Evolutionary conservation across 1,140 invertebrate genomes (phyloP).

Genomic region (Coptotermes formosanus): DNA sequence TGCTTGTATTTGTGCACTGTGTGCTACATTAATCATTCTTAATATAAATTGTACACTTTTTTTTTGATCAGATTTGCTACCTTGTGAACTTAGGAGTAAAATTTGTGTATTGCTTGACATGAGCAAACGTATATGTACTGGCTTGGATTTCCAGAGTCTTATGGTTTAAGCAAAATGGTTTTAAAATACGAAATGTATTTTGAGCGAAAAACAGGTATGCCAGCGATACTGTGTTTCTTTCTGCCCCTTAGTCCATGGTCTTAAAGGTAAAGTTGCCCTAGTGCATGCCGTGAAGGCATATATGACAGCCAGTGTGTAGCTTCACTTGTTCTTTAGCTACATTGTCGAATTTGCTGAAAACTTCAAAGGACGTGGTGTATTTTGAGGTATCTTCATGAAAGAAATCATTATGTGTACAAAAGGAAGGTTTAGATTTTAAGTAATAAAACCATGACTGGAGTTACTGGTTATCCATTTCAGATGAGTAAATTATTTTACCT

Average conservation of each 20-base stretch:
- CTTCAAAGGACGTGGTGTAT: neutral
- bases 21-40: neutral
- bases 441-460: neutral
- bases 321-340: neutral
- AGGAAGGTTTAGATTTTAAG: constrained; percentile 1
- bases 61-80: neutral
- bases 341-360: neutral
- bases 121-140: neutral
- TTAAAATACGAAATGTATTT: neutral
- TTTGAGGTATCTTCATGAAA: neutral
- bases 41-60: constrained; percentile 13
- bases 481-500: constrained; percentile 11
- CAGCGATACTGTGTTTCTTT: neutral
- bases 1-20: neutral
- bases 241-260: neutral
- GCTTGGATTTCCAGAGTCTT: neutral
- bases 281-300: too few species aligned
- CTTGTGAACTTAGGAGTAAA: neutral
- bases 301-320: too few species aligned
- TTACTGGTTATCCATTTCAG: neutral
- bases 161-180: neutral
- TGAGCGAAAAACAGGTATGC: neutral
- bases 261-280: too few species aligned
- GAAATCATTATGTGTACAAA: neutral
- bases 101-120: neutral